Evolutionary conservation across 1,140 invertebrate genomes (phyloP), one percentile per base, ranked within the genome.

Genomic region (Whitmania pigra): DNA sequence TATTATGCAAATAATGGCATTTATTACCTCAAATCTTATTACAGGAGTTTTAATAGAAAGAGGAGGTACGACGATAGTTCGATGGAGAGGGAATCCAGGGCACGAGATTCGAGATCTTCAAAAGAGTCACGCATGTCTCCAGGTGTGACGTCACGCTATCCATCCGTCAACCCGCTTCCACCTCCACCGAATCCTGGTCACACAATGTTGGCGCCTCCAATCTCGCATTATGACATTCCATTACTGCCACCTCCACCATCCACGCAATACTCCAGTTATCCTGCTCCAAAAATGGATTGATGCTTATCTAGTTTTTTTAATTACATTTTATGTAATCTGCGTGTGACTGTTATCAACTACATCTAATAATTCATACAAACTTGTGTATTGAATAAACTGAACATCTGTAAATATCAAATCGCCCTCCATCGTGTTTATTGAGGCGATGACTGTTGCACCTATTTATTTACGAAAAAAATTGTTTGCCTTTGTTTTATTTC

Each of bases 191-290:
- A 25, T 63, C 57, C 57, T 13, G 57, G 57, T 63, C 57, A 25
- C 29, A 63, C 57, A 7, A 63, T 63, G 57, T 18, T 31, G 18
- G 22, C 57, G 1, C 57, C 57, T 13, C 22, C 57, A 63, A 22
- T 63, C 57, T 63, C 57, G 43, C 43, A 49, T 49, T 49, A 49
- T 49, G 43, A 49, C 57, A 63, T 63, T 22, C 57, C 22, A 25
- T 31, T 63, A 15, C 11, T 63, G 57, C 22, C 57, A 13, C 57
- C 57, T 22, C 57, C 57, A 7, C 57, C 57, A 22, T 25, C 29
- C 57, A 63, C 22, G 22, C 57, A 63, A 31, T 63, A 63, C 29
- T 31, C 57, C 29, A 63, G 6, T 13, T 31, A 63, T 22, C 57
- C 57, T 49, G 43, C 43, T 17, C 43, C 43, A 4, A 49, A 49